Evolutionary conservation across 2,888 invertebrate genomes (phyloP).

Genomic region (Erebia palarica): DNA sequence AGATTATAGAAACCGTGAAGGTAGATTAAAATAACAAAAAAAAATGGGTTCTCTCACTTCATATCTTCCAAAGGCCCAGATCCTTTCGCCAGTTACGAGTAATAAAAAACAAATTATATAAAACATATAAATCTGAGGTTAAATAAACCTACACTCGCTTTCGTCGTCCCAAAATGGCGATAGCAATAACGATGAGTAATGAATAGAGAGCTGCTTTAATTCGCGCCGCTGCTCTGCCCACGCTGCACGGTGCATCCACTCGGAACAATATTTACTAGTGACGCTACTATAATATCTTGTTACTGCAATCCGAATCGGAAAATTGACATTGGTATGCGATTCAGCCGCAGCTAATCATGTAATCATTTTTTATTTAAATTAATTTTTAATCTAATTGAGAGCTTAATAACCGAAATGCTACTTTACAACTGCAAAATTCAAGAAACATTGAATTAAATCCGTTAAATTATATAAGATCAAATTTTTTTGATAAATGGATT

Average conservation of each 20-base stretch:
- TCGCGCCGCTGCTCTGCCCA: conserved; percentile 76
- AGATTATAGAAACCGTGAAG: conserved; percentile 23
- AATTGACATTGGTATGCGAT: neutral
- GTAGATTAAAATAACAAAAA: conserved; percentile 14
- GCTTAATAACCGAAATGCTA: neutral
- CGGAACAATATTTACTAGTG: conserved; percentile 66
- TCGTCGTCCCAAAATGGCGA: conserved; percentile 75
- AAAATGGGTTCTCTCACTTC: conserved; percentile 14
- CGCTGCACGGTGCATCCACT: conserved; percentile 77
- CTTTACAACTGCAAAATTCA: neutral
- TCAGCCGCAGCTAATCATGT: no score
- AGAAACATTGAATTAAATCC: neutral
- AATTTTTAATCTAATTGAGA: no score
- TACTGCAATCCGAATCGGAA: conserved; percentile 10
- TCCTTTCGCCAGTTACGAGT: conserved; percentile 44
- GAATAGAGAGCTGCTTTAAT: conserved; percentile 82
- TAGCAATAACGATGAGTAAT: conserved; percentile 82
- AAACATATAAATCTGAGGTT: conserved; percentile 52
- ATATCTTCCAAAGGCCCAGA: conserved; percentile 12
- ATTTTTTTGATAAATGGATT: no score
- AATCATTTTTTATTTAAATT: no score
- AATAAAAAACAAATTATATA: conserved; percentile 53
- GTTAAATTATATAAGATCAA: neutral
- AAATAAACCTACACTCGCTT: conserved; percentile 75
- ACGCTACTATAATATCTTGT: conserved; percentile 1